These are phyloP conservation scores for Cichlasoma orientale DNA, from an alignment of 2,797 vertebrate species.

Conservation along the genomic window DNA sequence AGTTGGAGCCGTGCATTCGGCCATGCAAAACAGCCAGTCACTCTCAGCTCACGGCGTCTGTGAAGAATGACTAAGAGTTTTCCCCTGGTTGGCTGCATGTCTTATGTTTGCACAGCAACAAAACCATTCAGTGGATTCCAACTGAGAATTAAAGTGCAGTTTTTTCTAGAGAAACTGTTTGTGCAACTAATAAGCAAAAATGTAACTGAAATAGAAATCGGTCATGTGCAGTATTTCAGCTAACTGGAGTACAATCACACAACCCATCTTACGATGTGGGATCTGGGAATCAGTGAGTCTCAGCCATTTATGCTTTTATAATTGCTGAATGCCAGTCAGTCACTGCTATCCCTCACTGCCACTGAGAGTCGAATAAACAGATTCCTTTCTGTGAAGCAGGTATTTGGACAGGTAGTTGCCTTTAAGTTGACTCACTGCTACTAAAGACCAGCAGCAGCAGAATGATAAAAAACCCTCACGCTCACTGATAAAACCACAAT, in stretches of 20 bases:
- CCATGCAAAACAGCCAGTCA: not conserved
- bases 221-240: not conserved
- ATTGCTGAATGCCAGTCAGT: no score
- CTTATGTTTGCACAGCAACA: constrained; percentile 7
- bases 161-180: not conserved
- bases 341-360: no score
- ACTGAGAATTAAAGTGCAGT: not conserved
- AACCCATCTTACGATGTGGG: no score
- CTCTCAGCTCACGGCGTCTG: not conserved
- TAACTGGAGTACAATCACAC: not conserved
- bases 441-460: constrained; percentile 22
- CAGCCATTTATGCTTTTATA: no score
- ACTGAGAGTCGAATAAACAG: not conserved
- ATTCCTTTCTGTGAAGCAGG: not conserved
- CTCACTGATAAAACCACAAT: not conserved
- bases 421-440: not conserved
- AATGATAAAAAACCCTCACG: constrained; percentile 6
- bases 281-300: not conserved
- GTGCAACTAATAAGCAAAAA: not conserved
- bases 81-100: not conserved
- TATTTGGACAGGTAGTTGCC: not conserved
- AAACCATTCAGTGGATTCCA: not conserved
- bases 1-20: not conserved
- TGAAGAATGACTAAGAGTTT: constrained; percentile 21
- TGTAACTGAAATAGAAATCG: not conserved